Conservation (phyloP, 2,888 invertebrate species). For the Pachymerium ferrugineum region DNA sequence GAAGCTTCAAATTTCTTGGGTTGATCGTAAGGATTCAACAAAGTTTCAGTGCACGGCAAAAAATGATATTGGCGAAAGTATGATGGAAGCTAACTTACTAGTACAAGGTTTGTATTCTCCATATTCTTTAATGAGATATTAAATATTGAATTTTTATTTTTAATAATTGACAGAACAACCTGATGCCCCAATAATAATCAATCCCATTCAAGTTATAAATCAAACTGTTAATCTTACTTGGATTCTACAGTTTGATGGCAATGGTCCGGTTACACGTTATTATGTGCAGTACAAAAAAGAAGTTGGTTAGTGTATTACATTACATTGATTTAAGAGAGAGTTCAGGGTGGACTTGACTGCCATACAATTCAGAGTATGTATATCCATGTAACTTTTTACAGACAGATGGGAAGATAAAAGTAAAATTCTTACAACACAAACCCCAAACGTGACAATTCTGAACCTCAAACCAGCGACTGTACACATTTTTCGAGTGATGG, state of each 20-base stretch:
- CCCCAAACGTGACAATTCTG: constrained; percentile 40
- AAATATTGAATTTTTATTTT: background rate
- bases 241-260: constrained; percentile 88
- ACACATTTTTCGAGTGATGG: constrained; percentile 62
- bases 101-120: constrained; percentile 37
- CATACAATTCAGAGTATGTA: background rate
- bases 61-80: constrained; percentile 33
- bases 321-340: background rate
- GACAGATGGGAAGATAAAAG: background rate
- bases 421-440: too few species aligned
- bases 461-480: constrained; percentile 65
- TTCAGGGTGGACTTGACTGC: too few species aligned
- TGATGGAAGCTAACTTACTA: constrained; percentile 18
- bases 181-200: background rate
- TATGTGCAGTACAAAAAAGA: constrained; percentile 66
- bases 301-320: constrained; percentile 29
- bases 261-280: constrained; percentile 81
- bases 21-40: constrained; percentile 33
- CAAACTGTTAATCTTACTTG: constrained; percentile 76
- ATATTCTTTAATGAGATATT: too few species aligned
- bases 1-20: constrained; percentile 1
- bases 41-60: constrained; percentile 35
- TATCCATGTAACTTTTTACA: background rate
- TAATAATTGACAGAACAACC: background rate
- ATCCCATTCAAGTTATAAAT: background rate